A percentile compares a stretch with the other conserved stretches of the same genome.
phyloP scores from a whole-genome alignment of 2,797 vertebrate species.

The Muraenolepis orangiensis region DNA sequence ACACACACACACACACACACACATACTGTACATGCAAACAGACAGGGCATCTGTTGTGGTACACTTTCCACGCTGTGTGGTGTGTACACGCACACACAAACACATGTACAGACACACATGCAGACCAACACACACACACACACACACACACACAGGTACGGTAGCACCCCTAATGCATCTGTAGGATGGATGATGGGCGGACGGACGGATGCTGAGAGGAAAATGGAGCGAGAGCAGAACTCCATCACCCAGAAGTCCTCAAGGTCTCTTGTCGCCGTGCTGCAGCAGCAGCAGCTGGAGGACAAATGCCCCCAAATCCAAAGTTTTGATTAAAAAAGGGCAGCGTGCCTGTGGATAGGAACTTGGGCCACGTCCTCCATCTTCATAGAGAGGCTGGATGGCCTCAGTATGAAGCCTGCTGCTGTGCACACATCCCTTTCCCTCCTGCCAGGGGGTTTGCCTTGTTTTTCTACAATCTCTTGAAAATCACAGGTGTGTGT shows the following conservation, averaged over 20 bases:
- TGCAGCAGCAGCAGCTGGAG: slow-evolving; percentile 49
- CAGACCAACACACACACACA: slow-evolving; percentile 20
- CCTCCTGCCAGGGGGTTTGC: not conserved
- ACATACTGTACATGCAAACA: not conserved
- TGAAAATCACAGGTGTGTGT: not conserved
- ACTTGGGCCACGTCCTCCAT: slow-evolving; percentile 57
- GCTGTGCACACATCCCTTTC: not conserved
- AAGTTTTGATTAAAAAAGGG: slow-evolving; percentile 75
- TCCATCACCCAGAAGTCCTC: slow-evolving; percentile 70
- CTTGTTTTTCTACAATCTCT: not conserved
- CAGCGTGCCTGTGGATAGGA: slow-evolving; percentile 52
- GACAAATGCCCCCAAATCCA: slow-evolving; percentile 67
- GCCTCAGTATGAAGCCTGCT: slow-evolving; percentile 29
- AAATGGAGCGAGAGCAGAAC: slow-evolving; percentile 36
- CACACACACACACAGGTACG: slow-evolving; percentile 5
- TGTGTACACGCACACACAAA: too few relatives aligned
- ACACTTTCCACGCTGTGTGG: too few relatives aligned
- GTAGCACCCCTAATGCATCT: not conserved
- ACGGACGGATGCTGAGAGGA: slow-evolving; percentile 19
- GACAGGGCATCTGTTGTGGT: too few relatives aligned
- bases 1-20: slow-evolving; percentile 21
- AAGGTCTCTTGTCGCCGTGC: slow-evolving; percentile 65
- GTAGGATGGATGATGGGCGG: not conserved
- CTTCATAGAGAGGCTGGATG: slow-evolving; percentile 51
- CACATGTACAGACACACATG: not conserved